phyloP scores from a whole-genome alignment of 1,140 invertebrate genomes.

The Caenorhabditis brenneri region DNA sequence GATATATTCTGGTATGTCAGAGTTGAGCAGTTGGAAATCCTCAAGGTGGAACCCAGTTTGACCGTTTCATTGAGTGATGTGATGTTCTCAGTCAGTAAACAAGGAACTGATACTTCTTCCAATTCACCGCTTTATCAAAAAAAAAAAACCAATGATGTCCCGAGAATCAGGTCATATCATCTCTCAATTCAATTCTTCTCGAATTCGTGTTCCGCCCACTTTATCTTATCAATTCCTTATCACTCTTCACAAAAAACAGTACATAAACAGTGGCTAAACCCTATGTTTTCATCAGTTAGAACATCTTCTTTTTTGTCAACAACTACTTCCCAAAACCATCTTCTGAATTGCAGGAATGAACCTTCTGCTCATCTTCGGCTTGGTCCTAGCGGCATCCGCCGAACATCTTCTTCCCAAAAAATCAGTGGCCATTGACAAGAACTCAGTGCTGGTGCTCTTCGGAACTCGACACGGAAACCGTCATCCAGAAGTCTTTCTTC shows the following conservation, averaged over 20 bases:
- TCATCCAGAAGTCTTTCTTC: constrained; percentile 58
- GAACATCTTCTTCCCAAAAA: constrained; percentile 12
- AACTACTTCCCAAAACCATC: no score
- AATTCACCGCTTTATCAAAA: no score
- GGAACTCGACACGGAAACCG: constrained; percentile 56
- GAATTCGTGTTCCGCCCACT: not conserved
- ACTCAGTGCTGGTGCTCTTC: constrained; percentile 51
- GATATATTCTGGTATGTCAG: no score
- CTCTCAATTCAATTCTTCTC: not conserved
- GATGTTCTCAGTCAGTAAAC: no score
- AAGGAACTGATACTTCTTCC: not conserved
- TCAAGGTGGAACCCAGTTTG: no score
- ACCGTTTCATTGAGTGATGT: no score
- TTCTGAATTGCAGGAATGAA: not conserved
- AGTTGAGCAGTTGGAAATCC: no score
- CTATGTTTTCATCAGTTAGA: no score
- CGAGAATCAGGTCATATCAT: not conserved
- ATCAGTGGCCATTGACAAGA: constrained; percentile 45
- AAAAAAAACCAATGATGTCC: not conserved
- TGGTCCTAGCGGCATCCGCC: not conserved
- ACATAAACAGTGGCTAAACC: not conserved
- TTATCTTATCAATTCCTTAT: constrained; percentile 1
- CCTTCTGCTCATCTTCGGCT: constrained; percentile 5
- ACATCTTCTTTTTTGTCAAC: no score
- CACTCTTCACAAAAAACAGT: not conserved